Evolutionary conservation across 2,113 vertebrate genomes (phyloP), one percentile per base, ranked within the genome.

Genomic region (Petrocephalus zakoni): DNA sequence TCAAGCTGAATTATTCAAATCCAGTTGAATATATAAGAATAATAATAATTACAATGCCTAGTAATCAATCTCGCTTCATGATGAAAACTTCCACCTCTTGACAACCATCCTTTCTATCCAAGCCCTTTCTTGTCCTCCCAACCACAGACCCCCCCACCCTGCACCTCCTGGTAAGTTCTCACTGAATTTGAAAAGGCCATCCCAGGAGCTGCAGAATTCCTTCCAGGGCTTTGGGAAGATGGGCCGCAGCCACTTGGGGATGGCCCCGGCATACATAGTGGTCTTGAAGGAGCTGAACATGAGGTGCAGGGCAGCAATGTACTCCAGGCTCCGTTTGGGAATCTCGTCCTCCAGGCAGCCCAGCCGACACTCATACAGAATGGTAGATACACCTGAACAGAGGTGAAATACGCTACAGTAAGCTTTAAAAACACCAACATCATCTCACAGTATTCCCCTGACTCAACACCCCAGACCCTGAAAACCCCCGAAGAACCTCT

Each of bases 281-380:
- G 96, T 98, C 95, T 98, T 98, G 92, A 99, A 99, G 94, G 97
- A 97, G 92, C 97, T 97, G 93, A 99, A 99, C 97, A 98, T 98
- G 92, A 99, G 94, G 89, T 97, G 95, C 89, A 99, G 93, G 4
- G 97, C 97, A 51, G 90, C 88, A 5, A 98, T 99, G 94, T 98
- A 98, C 88, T 98, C 96, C 86, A 95, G 92, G 5, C 97, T 98
- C 89, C 95, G 93, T 89, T 95, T 90, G 0, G 97, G 97, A 88
- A 98, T 55, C 1, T 94, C 87, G 29, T 95, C 95, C 90, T 97
- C 94, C 94, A 98, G 93, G 91, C 97, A 99, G 87, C 97, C 97
- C 88, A 99, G 78, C 7, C 97, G 96, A 25, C 94, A 93, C 92
- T 99, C 97, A 0, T 96, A 99, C 86, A 99, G 93, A 92, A 99